Conservation (phyloP, 2,888 invertebrate species). For the Caenorhabditis becei region DNA sequence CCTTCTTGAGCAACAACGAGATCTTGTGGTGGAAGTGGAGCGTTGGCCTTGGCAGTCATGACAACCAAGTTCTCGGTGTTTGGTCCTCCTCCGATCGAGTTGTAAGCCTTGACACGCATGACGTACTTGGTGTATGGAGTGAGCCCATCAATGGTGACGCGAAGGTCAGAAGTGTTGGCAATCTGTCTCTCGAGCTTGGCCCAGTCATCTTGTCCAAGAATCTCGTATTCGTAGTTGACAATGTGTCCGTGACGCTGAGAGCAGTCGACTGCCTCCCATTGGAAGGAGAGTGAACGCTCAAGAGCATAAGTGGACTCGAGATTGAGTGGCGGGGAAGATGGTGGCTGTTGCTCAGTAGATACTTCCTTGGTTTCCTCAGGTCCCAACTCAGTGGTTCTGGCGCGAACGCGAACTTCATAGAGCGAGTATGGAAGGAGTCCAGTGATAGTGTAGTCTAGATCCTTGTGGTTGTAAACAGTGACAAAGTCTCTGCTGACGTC, state of each 20-base stretch:
- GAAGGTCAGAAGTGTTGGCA: conserved; percentile 80
- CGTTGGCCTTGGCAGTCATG: conserved; percentile 80
- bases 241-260: conserved; percentile 81
- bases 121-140: conserved; percentile 82
- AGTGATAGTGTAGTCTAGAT: conserved; percentile 80
- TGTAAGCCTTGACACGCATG: conserved; percentile 81
- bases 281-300: conserved; percentile 75
- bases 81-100: conserved; percentile 81
- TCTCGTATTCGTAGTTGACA: conserved; percentile 81
- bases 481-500: conserved; percentile 81
- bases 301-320: conserved; percentile 80
- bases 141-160: conserved; percentile 80
- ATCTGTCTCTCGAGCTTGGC: conserved; percentile 81
- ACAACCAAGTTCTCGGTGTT: conserved; percentile 82
- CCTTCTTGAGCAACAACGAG: conserved; percentile 80
- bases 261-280: conserved; percentile 80
- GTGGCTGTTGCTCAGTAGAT: conserved; percentile 80
- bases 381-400: conserved; percentile 80
- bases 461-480: conserved; percentile 82
- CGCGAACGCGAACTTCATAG: conserved; percentile 80
- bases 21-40: conserved; percentile 81
- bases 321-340: conserved; percentile 81
- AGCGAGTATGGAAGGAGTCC: conserved; percentile 81
- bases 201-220: conserved; percentile 82
- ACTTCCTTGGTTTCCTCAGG: conserved; percentile 81